Evolutionary conservation across 2,888 invertebrate species (phyloP).

Genomic region (Callyntrura guangdongensis): DNA sequence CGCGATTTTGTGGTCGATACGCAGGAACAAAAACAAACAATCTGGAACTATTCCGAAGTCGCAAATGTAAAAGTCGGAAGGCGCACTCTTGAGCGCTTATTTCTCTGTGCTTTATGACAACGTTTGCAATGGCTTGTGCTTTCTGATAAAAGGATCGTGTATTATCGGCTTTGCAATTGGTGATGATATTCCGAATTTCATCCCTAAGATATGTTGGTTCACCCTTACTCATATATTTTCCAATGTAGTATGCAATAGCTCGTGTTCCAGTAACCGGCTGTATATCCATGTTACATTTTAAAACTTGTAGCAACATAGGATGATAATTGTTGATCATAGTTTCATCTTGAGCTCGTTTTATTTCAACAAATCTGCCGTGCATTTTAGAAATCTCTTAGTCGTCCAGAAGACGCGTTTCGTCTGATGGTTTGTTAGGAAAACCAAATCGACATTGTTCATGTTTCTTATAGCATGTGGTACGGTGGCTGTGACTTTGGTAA

Average conservation of each 20-base stretch:
- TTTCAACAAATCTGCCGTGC: conserved; percentile 62
- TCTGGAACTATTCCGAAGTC: conserved; percentile 28
- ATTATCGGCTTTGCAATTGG: not conserved
- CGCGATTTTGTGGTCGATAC: conserved; percentile 12
- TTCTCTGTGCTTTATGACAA: conserved; percentile 57
- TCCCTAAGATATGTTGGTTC: conserved; percentile 49
- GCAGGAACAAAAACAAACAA: conserved; percentile 39
- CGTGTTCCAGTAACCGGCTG: conserved; percentile 60
- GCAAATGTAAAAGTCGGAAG: conserved; percentile 56
- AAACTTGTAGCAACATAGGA: conserved; percentile 64
- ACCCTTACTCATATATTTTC: conserved; percentile 73
- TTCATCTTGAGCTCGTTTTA: conserved; percentile 66
- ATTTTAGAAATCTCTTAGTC: conserved; percentile 57
- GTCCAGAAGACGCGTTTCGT: conserved; percentile 25
- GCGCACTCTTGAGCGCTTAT: conserved; percentile 68
- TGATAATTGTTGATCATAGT: conserved; percentile 71
- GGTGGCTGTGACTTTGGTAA: conserved; percentile 62
- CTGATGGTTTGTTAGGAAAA: conserved; percentile 41
- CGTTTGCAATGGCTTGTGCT: conserved; percentile 3
- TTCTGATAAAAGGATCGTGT: not conserved
- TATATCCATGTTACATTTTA: conserved; percentile 74
- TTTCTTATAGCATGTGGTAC: conserved; percentile 71
- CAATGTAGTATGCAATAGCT: conserved; percentile 73
- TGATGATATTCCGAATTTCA: conserved; percentile 46
- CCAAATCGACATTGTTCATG: conserved; percentile 54